These are phyloP conservation scores for Rhadina sibilatrix DNA, from an alignment of 2,113 vertebrate species.

Conservation along the genomic window DNA sequence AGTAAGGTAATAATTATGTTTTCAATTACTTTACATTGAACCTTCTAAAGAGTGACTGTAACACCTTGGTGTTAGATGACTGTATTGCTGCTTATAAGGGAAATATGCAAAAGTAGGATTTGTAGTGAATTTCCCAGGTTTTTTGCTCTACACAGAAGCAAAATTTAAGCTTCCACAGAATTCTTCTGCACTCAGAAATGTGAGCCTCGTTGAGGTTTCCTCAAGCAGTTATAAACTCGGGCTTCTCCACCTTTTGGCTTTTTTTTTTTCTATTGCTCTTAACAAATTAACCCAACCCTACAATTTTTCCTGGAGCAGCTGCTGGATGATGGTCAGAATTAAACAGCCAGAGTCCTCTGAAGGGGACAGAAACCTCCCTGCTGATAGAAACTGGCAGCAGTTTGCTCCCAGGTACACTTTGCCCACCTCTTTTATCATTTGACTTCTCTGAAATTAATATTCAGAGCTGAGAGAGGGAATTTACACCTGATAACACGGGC, in stretches of 20 bases:
- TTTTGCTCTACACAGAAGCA: not conserved
- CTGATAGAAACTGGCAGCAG: not conserved
- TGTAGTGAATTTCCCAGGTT: fast-evolving
- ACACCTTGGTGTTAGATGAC: fast-evolving
- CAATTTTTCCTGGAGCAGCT: not conserved
- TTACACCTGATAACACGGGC: fast-evolving
- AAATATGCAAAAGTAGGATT: not conserved
- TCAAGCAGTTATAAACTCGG: not conserved
- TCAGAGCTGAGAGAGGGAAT: not conserved
- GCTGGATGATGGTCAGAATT: not conserved
- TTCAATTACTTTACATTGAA: not conserved
- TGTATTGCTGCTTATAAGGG: fast-evolving
- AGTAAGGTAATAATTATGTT: fast-evolving
- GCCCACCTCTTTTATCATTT: not conserved
- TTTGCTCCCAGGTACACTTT: not conserved
- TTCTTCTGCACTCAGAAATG: not conserved
- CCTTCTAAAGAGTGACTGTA: fast-evolving
- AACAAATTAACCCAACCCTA: fast-evolving
- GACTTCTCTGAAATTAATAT: not conserved
- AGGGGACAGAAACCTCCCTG: not conserved
- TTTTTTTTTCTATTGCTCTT: not conserved
- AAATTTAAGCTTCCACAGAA: no score
- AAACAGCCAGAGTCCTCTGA: not conserved
- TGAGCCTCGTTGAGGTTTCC: fast-evolving
- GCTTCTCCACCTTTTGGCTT: fast-evolving